Base-by-base conservation (phyloP, 2,797 vertebrate species). In the Rhadinocentrus ornatus region DNA sequence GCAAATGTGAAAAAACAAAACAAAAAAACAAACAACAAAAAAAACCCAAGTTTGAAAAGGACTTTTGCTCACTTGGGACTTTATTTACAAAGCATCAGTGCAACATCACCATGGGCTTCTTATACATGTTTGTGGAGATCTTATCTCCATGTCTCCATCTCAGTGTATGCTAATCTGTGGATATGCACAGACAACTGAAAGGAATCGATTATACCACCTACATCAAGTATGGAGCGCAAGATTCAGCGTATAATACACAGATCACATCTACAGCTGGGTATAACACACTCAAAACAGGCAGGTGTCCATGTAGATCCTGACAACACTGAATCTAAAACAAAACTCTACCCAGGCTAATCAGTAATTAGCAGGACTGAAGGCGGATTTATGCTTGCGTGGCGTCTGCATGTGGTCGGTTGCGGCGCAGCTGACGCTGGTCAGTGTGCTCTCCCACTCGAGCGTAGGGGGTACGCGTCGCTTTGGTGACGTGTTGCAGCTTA, bases 261-360 rank as follows among this genome's bases (percentile, higher is more conserved):
- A 52, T 52, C 2, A 27, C 22, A 27, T 16, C 7, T 15, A n/a
- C 31, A 26, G n/a, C 52, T 26, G 32, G 3, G n/a, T 11, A 50
- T 8, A 35, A 32, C 20, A 9, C 11, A 32, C 10, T 46, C 2
- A n/a, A 16, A 62, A 41, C 37, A 3, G 7, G 24, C 41, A 62
- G 41, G 32, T n/a, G n/a, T 22, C 35, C 32, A 37, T 5, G 9
- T 37, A 37, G 10, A 11, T 50, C 46, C 11, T 15, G 13, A 6
- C 5, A 26, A 7, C 13, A 18, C 35, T 59, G 8, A 41, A 27
- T 11, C 27, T 24, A 26, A 60, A 71, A 55, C 65, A 39, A 22
- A 62, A 32, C 31, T 54, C 52, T 20, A 18, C 39, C 37, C 55
- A 26, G 29, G 32, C 50, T 31, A 37, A 68, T 71, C 11, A 65